A percentile compares a stretch with the other conserved stretches of the same genome.
phyloP scores from a whole-genome alignment of 2,888 invertebrate species.

The Patella pellucida region DNA sequence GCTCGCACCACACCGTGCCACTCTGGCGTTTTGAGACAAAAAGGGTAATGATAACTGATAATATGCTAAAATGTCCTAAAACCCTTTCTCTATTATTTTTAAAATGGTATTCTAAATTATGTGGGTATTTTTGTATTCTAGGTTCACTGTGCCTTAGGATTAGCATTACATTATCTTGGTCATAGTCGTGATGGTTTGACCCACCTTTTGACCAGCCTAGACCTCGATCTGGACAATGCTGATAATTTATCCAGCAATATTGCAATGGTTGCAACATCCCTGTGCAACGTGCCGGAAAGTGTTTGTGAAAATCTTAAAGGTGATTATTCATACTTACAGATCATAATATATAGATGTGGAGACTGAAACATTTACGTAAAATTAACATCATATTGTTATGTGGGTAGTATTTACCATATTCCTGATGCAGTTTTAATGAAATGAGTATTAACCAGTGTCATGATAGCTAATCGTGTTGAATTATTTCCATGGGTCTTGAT shows the following conservation, averaged over 20 bases:
- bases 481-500: no score
- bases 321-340: constrained; percentile 26
- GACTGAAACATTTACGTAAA: no score
- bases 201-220: constrained; percentile 60
- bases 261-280: no score
- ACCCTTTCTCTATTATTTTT: no score
- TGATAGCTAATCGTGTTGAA: no score
- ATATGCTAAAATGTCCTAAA: no score
- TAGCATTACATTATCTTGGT: constrained; percentile 50
- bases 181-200: constrained; percentile 54
- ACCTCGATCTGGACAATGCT: constrained; percentile 53
- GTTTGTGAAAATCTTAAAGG: constrained; percentile 51
- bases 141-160: constrained; percentile 59
- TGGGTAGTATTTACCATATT: no score
- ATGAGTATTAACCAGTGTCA: no score
- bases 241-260: constrained; percentile 34
- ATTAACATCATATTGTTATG: no score
- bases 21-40: not conserved
- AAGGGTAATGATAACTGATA: no score
- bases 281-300: constrained; percentile 43
- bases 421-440: no score
- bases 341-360: not conserved
- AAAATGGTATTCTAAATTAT: constrained; percentile 4
- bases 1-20: not conserved
- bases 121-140: constrained; percentile 32